Evolutionary conservation across 2,888 invertebrate genomes (phyloP).

Genomic region (Ommatoiulus sabulosus): DNA sequence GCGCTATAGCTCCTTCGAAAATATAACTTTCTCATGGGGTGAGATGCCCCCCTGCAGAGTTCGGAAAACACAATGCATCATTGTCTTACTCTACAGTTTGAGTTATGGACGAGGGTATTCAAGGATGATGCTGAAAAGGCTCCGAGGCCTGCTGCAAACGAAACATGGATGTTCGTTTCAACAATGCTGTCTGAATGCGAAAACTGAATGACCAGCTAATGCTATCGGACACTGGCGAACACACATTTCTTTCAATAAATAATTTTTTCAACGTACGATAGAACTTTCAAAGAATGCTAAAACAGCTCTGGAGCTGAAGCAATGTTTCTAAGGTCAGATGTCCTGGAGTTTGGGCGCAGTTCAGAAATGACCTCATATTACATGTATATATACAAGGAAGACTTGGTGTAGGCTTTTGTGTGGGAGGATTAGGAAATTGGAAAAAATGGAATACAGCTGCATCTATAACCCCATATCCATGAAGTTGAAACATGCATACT

Average conservation of each 20-base stretch:
- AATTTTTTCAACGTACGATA: no score
- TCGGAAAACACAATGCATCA: conserved; percentile 17
- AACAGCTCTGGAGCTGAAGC: background rate
- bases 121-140: background rate
- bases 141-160: background rate
- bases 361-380: no score
- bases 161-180: background rate
- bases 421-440: background rate
- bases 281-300: no score
- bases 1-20: background rate
- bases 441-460: background rate
- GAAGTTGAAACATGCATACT: no score
- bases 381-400: no score
- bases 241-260: background rate
- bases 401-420: background rate
- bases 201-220: no score
- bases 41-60: conserved; percentile 30
- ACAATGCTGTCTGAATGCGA: background rate
- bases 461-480: no score
- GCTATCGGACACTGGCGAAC: background rate
- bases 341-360: no score
- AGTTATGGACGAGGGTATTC: background rate
- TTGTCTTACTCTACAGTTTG: conserved; percentile 9
- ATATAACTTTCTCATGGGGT: background rate
- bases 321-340: background rate